phyloP scores from a whole-genome alignment of 2,113 vertebrate genomes.

The Motacilla alba region DNA sequence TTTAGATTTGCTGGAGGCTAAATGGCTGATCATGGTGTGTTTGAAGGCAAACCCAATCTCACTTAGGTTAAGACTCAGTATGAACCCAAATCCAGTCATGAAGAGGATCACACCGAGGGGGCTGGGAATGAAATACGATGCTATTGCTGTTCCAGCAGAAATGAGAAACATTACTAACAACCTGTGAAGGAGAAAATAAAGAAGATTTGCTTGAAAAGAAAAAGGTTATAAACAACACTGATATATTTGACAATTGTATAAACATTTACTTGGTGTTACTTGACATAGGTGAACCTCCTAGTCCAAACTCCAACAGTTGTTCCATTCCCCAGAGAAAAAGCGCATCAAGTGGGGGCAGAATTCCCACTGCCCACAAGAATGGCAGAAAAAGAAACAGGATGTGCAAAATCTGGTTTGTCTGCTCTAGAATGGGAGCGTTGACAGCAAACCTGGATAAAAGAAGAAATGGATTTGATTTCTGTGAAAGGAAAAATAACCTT shows the following conservation, averaged over 20 bases:
- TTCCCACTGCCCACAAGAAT: conserved; percentile 90
- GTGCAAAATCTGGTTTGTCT: conserved; percentile 90
- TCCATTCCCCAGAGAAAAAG: conserved; percentile 94
- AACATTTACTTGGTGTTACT: conserved; percentile 84
- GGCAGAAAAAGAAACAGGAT: conserved; percentile 90
- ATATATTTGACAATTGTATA: not conserved
- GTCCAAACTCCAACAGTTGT: conserved; percentile 88
- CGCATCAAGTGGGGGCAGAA: conserved; percentile 90
- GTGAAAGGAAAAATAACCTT: not conserved
- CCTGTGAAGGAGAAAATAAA: conserved; percentile 75
- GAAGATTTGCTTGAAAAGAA: conserved; percentile 61
- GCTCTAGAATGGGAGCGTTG: conserved; percentile 79
- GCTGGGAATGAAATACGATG: conserved; percentile 91
- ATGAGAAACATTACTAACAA: conserved; percentile 88
- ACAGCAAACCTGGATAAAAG: conserved; percentile 79
- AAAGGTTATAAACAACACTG: not conserved
- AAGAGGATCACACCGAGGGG: conserved; percentile 88
- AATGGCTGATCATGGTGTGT: conserved; percentile 53
- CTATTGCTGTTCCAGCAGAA: conserved; percentile 81
- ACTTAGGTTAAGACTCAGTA: conserved; percentile 90
- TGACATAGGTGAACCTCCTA: conserved; percentile 94
- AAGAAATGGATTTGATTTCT: conserved; percentile 39
- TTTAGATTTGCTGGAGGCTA: conserved; percentile 59
- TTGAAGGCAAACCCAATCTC: conserved; percentile 77
- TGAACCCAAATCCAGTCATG: conserved; percentile 89